Evolutionary conservation across 2,797 vertebrate genomes (phyloP).

Genomic region (Mus caroli): DNA sequence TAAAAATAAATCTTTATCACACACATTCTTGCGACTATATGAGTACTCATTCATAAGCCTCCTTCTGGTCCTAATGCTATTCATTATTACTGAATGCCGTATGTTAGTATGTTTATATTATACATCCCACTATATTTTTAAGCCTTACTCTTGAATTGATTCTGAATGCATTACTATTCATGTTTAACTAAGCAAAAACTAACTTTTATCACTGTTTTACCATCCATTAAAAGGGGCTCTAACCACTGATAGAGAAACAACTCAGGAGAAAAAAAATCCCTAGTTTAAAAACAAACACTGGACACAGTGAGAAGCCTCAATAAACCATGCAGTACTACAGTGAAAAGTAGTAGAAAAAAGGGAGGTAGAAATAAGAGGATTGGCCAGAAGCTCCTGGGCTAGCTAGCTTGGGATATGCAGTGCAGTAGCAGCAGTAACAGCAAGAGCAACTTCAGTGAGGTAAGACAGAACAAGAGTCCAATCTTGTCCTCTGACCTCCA

Average conservation of each 20-base stretch:
- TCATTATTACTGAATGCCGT: background rate
- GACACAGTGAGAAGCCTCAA: background rate
- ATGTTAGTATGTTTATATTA: background rate
- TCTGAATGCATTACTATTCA: background rate
- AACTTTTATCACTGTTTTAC: background rate
- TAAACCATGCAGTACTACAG: background rate
- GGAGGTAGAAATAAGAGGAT: no score
- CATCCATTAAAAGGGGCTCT: background rate
- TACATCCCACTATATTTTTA: background rate
- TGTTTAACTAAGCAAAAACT: background rate
- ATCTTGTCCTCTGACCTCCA: background rate
- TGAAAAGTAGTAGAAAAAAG: background rate
- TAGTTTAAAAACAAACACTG: background rate
- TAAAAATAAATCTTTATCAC: background rate
- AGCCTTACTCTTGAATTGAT: background rate
- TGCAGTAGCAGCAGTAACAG: background rate
- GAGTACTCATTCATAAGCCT: background rate
- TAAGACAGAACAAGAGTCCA: background rate
- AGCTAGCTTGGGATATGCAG: background rate
- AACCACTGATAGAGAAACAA: background rate
- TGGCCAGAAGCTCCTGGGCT: background rate
- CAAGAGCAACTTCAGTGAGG: background rate
- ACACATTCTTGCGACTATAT: background rate
- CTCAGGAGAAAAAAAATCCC: background rate
- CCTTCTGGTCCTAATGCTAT: background rate